Evolutionary conservation across 2,113 vertebrate genomes (phyloP), one percentile per base, ranked within the genome.

Genomic region (Oryzias curvinotus): DNA sequence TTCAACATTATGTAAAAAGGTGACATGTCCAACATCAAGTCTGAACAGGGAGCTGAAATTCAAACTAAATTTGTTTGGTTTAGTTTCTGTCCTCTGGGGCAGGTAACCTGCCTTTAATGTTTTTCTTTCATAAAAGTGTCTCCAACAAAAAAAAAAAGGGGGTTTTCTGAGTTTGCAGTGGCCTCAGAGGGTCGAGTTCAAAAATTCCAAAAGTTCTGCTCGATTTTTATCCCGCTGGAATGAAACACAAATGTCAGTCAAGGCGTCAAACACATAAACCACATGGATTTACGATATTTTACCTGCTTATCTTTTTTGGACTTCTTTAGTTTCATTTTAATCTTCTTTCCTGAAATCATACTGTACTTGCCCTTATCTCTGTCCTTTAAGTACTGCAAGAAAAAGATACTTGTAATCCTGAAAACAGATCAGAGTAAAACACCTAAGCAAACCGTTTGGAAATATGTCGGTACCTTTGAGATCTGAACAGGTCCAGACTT

Each of bases 291-390:
- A 30, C 1, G 2, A 6, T 7, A 5, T 19, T 43, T 73, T 87
- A 95, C 95, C 93, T 95, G 93, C 83, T 96, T 96, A 84, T 96
- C 95, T 72, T 94, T 93, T 87, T 94, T 96, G 59, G 93, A 93
- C 79, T 96, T 96, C 86, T 96, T 96, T 71, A 97, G 92, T 87
- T 93, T 96, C 95, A 97, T 95, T 81, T 96, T 96, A 46, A 96
- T 96, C 86, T 94, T 96, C 87, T 94, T 95, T 77, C 95, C 95
- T 30, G 94, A 95, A 85, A 97, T 95, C 95, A 95, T 95, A 78
- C 94, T 97, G 88, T 93, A 96, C 78, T 94, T 95, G 62, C 94
- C 94, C 67, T 93, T 95, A 89, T 93, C 94, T 71, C 89, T 92
- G 63, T 94, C 94, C 73, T 95, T 95, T 51, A 97, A 90, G 81